A percentile compares a stretch with the other conserved stretches of the same genome.
phyloP scores from a whole-genome alignment of 2,888 invertebrate genomes.

The Pharmacophagus antenor region DNA sequence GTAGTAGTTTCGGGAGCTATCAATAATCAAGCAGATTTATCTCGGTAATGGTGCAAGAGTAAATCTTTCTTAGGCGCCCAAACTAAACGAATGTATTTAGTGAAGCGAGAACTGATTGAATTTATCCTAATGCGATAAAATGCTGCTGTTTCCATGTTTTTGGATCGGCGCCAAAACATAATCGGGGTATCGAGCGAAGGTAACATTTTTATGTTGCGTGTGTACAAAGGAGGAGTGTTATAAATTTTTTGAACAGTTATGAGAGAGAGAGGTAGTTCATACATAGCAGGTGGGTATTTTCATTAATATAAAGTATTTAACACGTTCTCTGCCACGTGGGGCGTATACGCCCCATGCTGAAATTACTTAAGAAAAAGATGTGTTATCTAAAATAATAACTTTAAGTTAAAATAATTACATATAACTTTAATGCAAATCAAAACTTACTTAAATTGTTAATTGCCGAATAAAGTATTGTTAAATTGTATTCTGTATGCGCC shows the following conservation, averaged over 20 bases:
- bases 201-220: constrained; percentile 39
- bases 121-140: constrained; percentile 38
- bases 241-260: not conserved
- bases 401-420: too few species aligned
- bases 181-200: constrained; percentile 42
- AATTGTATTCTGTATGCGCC: too few species aligned
- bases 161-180: constrained; percentile 54
- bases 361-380: too few species aligned
- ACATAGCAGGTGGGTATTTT: not conserved
- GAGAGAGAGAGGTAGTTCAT: not conserved
- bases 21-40: constrained; percentile 20
- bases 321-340: too few species aligned
- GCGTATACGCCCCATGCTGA: too few species aligned
- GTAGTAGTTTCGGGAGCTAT: constrained; percentile 5
- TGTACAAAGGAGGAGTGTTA: constrained; percentile 6
- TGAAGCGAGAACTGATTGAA: constrained; percentile 42
- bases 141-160: constrained; percentile 40
- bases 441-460: too few species aligned
- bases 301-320: too few species aligned
- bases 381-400: too few species aligned
- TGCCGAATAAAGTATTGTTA: too few species aligned
- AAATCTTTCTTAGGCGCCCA: constrained; percentile 34
- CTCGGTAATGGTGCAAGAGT: constrained; percentile 26
- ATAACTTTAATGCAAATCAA: too few species aligned
- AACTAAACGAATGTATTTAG: constrained; percentile 40